Base-by-base conservation (phyloP, 2,113 vertebrate genomes). In the Austrofundulus limnaeus region DNA sequence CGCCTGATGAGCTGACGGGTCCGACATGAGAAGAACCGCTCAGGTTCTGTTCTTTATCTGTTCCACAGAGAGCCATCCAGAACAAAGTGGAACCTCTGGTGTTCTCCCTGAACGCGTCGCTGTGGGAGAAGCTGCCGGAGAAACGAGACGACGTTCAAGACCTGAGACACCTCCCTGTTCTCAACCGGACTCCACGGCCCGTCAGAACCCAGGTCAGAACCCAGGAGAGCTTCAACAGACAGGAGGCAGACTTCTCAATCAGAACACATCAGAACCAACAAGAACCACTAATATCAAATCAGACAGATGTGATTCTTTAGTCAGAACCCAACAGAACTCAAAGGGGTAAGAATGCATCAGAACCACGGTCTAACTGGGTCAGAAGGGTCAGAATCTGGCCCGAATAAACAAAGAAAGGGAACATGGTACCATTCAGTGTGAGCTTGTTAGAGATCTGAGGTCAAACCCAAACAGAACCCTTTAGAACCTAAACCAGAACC, bases 41-140 rank as follows among this genome's bases (percentile, higher is more conserved):
- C 14, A 48, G 12, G 9, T 58, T 67, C 37, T 66, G n/a, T 61
- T 51, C 19, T 45, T 8, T 65, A 17, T 72, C 19, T 76, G 25
- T 73, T 48, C 65, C 65, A 17, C 60, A 97, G 95, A 93, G 80
- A 37, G 21, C 70, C 0, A 19, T 85, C 79, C 81, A 87, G 0
- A 88, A 98, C 85, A 93, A 95, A 82, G 92, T 98, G 45, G 85
- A 92, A 1, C 94, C 96, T 52, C 92, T 98, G 23, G 41, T 90
- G 2, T 94, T 99, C 81, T 89, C 82, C 31, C 85, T 98, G 68
- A 95, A 91, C 9, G 92, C 90, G 34, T 94, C 93, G 0, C 78
- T 98, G 63, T 21, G 84, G 0, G 75, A 95, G 65, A 82, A 83
- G 71, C 48, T 72, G 66, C 3, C 80, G 75, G 37, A 54, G 5